A percentile compares a stretch with the other conserved stretches of the same genome.
These are phyloP conservation scores for Taenaris catops DNA, from an alignment of 2,888 invertebrate species.

Conservation along the genomic window DNA sequence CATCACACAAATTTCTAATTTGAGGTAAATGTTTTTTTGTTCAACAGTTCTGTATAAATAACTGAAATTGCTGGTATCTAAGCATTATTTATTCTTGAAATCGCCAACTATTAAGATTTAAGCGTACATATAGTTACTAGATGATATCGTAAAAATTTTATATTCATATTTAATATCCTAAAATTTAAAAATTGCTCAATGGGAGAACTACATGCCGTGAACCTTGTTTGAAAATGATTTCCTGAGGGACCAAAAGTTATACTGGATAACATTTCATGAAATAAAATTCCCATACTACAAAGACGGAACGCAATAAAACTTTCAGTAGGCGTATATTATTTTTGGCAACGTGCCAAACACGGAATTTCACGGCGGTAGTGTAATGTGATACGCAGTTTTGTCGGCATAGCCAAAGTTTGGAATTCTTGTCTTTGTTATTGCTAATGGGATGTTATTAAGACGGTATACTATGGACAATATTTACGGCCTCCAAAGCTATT, in stretches of 20 bases:
- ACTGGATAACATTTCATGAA: constrained; percentile 8
- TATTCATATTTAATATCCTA: constrained; percentile 4
- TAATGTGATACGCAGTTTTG: constrained; percentile 17
- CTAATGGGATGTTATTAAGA: constrained; percentile 12
- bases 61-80: too few relatives aligned
- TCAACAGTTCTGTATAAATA: too few relatives aligned
- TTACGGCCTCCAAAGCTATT: constrained; percentile 4
- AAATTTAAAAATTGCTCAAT: constrained; percentile 4
- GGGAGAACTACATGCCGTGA: constrained; percentile 3
- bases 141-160: neutral
- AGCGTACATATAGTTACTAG: too few relatives aligned
- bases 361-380: constrained; percentile 7
- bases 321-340: constrained; percentile 10
- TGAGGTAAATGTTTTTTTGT: too few relatives aligned
- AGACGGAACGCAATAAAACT: constrained; percentile 15
- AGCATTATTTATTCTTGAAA: too few relatives aligned
- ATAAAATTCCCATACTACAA: constrained; percentile 12
- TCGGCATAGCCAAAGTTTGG: constrained; percentile 9
- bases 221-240: constrained; percentile 6
- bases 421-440: constrained; percentile 12
- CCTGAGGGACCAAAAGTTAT: constrained; percentile 7
- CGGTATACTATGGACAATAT: constrained; percentile 7
- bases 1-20: too few relatives aligned
- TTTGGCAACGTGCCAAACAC: constrained; percentile 17
- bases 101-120: too few relatives aligned